A percentile compares a stretch with the other conserved stretches of the same genome.
Evolutionary conservation across 1,140 invertebrate species (phyloP).

Genomic region (Stenopsyche tienmushanensis): DNA sequence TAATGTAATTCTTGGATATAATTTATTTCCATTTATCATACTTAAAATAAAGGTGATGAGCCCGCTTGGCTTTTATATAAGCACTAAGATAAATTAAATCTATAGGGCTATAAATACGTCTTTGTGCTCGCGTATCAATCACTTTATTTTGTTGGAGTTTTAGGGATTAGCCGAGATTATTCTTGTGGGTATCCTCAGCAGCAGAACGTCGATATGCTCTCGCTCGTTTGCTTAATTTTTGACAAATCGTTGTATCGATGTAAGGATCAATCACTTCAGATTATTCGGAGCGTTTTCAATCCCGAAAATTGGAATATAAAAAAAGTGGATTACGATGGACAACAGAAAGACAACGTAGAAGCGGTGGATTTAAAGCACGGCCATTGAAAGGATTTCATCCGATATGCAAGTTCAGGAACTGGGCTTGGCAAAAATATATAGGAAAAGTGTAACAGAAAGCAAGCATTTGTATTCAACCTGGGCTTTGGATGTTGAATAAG

Average conservation of each 20-base stretch:
- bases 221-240: no score
- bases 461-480: slow-evolving; percentile 26
- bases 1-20: no score
- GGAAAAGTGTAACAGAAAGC: slow-evolving; percentile 24
- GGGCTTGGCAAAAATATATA: slow-evolving; percentile 9
- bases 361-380: slow-evolving; percentile 13
- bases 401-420: background rate
- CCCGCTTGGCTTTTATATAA: no score
- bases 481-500: slow-evolving; percentile 30
- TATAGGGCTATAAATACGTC: no score
- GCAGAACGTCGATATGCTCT: no score
- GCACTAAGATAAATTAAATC: no score
- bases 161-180: no score
- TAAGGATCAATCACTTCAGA: slow-evolving; percentile 19
- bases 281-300: slow-evolving; percentile 21
- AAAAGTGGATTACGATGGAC: slow-evolving; percentile 12
- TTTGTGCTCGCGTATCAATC: background rate
- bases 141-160: no score
- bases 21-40: no score
- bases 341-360: slow-evolving; percentile 3
- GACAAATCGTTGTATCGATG: slow-evolving; percentile 17
- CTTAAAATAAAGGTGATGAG: no score
- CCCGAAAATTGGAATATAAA: slow-evolving; percentile 12
- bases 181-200: no score
- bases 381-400: slow-evolving; percentile 7